Conservation (phyloP, 2,797 vertebrate genomes). For the Alcedo quadribrachys region DNA sequence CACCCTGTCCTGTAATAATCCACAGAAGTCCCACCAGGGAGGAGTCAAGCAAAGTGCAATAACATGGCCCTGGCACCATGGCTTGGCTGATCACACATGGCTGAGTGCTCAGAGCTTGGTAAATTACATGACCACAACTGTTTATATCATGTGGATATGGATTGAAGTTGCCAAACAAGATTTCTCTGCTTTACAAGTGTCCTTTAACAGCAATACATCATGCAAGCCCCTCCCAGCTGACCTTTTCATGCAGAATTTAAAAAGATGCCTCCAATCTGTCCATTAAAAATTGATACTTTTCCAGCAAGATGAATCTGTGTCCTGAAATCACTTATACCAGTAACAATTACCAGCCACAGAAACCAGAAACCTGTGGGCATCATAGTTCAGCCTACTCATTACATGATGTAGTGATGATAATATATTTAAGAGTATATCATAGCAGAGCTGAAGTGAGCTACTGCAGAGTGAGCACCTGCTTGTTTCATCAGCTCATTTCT, state of each 20-base stretch:
- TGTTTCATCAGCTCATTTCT: background rate
- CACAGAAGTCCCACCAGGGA: background rate
- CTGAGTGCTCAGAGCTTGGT: background rate
- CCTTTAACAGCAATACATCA: background rate
- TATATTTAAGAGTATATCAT: rapidly evolving
- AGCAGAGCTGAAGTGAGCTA: background rate
- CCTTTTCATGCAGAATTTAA: background rate
- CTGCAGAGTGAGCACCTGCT: background rate
- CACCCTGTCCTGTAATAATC: background rate
- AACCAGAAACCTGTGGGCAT: background rate
- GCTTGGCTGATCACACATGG: background rate
- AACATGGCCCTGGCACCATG: background rate
- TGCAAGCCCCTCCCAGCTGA: background rate
- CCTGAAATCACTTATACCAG: background rate
- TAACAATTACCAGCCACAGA: background rate
- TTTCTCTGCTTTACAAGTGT: background rate
- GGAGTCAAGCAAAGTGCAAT: background rate
- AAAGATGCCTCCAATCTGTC: background rate
- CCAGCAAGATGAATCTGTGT: background rate
- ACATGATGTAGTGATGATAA: background rate
- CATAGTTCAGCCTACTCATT: background rate
- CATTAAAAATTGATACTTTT: background rate
- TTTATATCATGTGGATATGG: background rate
- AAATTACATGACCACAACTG: background rate
- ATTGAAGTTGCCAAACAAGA: background rate